Base-by-base conservation (phyloP, 2,113 vertebrate species). In the Microcebus griseorufus region DNA sequence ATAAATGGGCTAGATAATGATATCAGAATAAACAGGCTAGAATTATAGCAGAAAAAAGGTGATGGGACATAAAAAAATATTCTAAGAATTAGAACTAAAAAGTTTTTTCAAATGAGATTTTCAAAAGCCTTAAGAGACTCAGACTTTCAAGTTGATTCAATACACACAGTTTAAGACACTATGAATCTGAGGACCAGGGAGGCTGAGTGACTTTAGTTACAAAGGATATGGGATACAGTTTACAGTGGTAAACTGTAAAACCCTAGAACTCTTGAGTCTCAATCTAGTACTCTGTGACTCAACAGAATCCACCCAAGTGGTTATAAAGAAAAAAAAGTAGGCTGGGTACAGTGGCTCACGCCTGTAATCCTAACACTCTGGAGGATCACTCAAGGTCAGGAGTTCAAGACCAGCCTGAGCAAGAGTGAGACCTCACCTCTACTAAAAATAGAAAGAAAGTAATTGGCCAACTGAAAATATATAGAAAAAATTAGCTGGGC, bases 41-140 rank as follows among this genome's bases (percentile, higher is more conserved):
- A 95, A 90, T 91, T 87, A 90, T 22, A 84, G 48, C 53, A 94
- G 75, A 93, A 34, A 9, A 73, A 42, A 80, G 60, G 7, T 64
- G 75, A 76, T 39, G 17, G 27, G 14, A 92, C 27, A 34, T 53
- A 93, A 62, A 92, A 95, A 95, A 82, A 85, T 48, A 69, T 32
- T 16, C 14, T 27, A 88, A 82, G 23, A n/a, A 79, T 45, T 55
- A 93, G 45, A 34, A 90, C 9, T 45, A 37, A 70, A 94, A 95
- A 65, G 18, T 37, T 39, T 92, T 94, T 81, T 76, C n/a, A 82
- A 65, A 6, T 45, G 48, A 85, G 22, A 13, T 90, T 90, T 92
- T 87, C 75, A 83, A 51, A 95, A 17, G 37, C 51, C 29, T 79
- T 83, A 82, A 81, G 25, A 95, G 29, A 85, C 18, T 94, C 60